Conservation (phyloP, 2,888 invertebrate genomes). For the Taphrorychus bicolor region DNA sequence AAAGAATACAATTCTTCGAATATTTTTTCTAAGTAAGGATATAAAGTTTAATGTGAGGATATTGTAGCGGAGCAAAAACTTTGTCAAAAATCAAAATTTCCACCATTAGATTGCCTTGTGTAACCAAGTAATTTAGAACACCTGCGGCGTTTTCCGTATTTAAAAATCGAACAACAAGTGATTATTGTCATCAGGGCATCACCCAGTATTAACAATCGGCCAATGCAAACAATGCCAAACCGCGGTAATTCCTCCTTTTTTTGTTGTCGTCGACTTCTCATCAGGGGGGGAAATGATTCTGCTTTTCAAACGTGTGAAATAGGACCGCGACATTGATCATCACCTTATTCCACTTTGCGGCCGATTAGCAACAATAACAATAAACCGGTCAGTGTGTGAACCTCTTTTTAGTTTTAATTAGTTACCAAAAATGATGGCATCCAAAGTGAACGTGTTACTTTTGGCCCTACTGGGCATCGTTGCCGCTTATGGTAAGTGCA, state of each 20-base stretch:
- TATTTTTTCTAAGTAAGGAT: background rate
- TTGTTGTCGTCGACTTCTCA: background rate
- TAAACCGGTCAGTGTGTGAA: constrained; percentile 15
- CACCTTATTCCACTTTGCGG: background rate
- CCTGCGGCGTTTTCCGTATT: background rate
- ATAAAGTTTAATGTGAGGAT: background rate
- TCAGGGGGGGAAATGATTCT: constrained; percentile 12
- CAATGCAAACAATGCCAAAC: constrained; percentile 26
- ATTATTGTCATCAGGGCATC: background rate
- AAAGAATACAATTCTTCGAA: background rate
- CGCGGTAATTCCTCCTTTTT: constrained; percentile 34
- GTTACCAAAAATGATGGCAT: constrained; percentile 16
- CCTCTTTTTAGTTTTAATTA: background rate
- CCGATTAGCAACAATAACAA: background rate
- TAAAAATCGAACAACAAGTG: background rate
- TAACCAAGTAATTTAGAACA: too few relatives aligned
- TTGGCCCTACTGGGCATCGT: constrained; percentile 17
- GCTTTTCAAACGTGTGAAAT: constrained; percentile 17
- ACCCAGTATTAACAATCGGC: constrained; percentile 25
- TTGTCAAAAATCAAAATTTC: too few relatives aligned
- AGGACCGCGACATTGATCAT: constrained; percentile 15
- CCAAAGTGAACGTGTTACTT: constrained; percentile 14
- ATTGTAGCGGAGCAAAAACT: too few relatives aligned
- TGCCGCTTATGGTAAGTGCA: constrained; percentile 33
- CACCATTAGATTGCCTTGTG: too few relatives aligned